A percentile compares a stretch with the other conserved stretches of the same genome.
phyloP scores from a whole-genome alignment of 1,140 invertebrate species.

The Megalonaias nervosa region DNA sequence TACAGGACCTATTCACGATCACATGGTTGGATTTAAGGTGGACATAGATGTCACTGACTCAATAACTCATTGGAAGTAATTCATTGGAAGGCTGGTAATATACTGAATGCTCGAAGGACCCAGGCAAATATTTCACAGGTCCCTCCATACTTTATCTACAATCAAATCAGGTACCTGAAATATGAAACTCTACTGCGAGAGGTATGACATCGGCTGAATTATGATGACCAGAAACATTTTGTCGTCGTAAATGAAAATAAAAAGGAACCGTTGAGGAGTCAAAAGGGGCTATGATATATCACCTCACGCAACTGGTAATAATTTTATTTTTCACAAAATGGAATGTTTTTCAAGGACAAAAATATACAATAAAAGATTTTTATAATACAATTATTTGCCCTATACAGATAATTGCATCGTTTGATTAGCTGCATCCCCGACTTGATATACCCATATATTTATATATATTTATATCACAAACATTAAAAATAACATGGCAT shows the following conservation, averaged over 20 bases:
- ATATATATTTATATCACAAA: too few species aligned
- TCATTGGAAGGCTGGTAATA: constrained; percentile 34
- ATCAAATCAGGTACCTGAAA: constrained; percentile 35
- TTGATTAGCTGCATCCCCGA: too few species aligned
- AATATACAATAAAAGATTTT: too few species aligned
- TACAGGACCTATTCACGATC: constrained; percentile 53
- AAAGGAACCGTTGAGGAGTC: constrained; percentile 41
- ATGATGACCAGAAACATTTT: constrained; percentile 19
- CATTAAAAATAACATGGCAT: too few species aligned
- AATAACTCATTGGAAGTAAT: constrained; percentile 50
- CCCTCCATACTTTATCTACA: constrained; percentile 37
- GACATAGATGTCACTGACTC: constrained; percentile 51
- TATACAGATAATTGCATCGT: too few species aligned
- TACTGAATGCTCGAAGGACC: constrained; percentile 23
- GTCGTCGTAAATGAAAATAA: constrained; percentile 28
- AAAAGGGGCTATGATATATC: constrained; percentile 30
- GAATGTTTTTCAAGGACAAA: too few species aligned
- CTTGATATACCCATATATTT: too few species aligned
- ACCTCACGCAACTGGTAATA: constrained; percentile 19
- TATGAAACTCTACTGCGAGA: constrained; percentile 30
- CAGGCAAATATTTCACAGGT: constrained; percentile 9
- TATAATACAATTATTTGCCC: too few species aligned
- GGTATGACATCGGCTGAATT: constrained; percentile 1
- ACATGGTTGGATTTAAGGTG: constrained; percentile 58
- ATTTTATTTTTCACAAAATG: too few species aligned